Evolutionary conservation across 1,140 invertebrate genomes (phyloP).

Genomic region (Brachionus sp.): DNA sequence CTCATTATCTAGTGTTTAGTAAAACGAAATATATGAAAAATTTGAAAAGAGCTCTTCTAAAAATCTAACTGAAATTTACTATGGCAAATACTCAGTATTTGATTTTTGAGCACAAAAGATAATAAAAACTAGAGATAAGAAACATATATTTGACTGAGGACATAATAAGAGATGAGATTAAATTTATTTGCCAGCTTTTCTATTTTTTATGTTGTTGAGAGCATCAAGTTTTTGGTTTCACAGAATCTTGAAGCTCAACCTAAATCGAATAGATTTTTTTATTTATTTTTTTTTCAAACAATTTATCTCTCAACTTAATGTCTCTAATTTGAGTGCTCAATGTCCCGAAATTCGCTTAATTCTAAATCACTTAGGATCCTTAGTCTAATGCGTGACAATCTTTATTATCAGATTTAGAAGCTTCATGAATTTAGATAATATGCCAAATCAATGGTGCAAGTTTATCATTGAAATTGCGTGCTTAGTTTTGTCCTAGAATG

Average conservation of each 20-base stretch:
- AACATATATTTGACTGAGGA: constrained; percentile 23
- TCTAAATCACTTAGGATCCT: neutral
- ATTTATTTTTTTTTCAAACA: neutral
- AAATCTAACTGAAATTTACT: constrained; percentile 33
- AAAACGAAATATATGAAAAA: constrained; percentile 31
- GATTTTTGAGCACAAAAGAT: constrained; percentile 27
- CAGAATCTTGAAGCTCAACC: neutral
- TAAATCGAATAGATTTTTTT: neutral
- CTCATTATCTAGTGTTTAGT: constrained; percentile 39
- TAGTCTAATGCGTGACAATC: constrained; percentile 40
- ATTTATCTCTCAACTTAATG: neutral
- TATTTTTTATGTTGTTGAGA: neutral
- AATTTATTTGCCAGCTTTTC: constrained; percentile 23
- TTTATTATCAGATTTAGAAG: constrained; percentile 34
- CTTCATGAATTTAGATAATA: neutral
- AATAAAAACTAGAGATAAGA: constrained; percentile 39
- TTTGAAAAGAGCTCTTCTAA: constrained; percentile 35
- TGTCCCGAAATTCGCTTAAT: neutral
- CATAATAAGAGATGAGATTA: constrained; percentile 39
- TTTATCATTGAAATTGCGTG: neutral
- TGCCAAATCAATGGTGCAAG: neutral
- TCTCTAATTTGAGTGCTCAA: constrained; percentile 4
- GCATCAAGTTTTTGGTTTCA: constrained; percentile 33
- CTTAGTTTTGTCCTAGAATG: neutral
- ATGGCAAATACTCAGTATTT: constrained; percentile 17